Percentiles rank a stretch among this genome's conserved stretches.
phyloP scores from a whole-genome alignment of 2,113 vertebrate species.

The Lepus europaeus region DNA sequence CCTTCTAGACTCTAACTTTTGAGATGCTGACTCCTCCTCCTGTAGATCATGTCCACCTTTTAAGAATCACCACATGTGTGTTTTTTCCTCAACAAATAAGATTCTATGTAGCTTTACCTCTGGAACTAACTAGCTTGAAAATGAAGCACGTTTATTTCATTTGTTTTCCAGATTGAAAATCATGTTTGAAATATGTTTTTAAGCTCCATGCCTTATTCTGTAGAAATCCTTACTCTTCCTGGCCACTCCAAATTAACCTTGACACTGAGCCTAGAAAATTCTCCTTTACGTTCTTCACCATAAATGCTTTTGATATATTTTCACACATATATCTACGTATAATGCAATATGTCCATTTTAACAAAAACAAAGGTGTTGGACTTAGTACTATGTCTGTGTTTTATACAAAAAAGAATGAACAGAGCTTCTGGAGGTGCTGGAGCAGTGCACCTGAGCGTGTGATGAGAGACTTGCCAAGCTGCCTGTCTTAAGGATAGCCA shows the following conservation, averaged over 20 bases:
- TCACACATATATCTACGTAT: neutral
- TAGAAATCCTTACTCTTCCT: neutral
- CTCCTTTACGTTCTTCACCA: neutral
- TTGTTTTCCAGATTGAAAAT: constrained; percentile 2
- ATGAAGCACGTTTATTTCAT: neutral
- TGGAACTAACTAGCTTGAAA: constrained; percentile 8
- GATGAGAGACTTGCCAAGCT: constrained; percentile 10
- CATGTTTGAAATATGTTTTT: constrained; percentile 32
- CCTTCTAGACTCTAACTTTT: neutral
- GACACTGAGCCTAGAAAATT: neutral
- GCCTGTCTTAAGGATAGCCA: constrained; percentile 38
- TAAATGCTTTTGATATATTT: neutral
- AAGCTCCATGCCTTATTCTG: neutral
- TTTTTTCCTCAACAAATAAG: neutral
- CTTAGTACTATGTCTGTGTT: neutral
- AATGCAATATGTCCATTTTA: neutral
- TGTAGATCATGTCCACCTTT: neutral
- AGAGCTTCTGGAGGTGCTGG: constrained; percentile 6
- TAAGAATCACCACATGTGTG: neutral
- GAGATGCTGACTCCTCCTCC: neutral
- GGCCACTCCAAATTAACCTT: neutral
- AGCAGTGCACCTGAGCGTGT: neutral
- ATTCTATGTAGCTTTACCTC: neutral
- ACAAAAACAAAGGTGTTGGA: constrained; percentile 35
- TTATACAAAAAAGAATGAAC: neutral